These are phyloP conservation scores for Ichneumon xanthorius DNA, from an alignment of 2,888 invertebrate genomes.

Conservation along the genomic window DNA sequence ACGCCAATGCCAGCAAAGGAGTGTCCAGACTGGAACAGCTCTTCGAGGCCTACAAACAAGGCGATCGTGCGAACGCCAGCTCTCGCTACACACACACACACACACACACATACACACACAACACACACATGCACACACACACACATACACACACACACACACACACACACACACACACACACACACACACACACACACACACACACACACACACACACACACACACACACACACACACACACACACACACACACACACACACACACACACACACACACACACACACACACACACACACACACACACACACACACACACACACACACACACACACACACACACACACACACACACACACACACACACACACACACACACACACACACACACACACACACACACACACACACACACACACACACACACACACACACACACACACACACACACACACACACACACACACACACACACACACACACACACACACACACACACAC, in stretches of 20 bases:
- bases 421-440: not conserved
- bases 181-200: not conserved
- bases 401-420: not conserved
- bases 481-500: not conserved
- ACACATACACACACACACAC: not conserved
- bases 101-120: not conserved
- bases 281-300: not conserved
- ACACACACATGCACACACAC: not conserved
- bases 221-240: not conserved
- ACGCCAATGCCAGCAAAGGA: conserved; percentile 55
- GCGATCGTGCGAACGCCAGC: not conserved
- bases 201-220: not conserved
- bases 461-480: not conserved
- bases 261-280: not conserved
- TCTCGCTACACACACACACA: not conserved
- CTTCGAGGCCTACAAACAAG: conserved; percentile 23
- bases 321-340: not conserved
- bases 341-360: not conserved
- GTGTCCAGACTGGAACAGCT: conserved; percentile 31
- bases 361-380: not conserved
- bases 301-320: not conserved
- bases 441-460: not conserved
- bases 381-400: not conserved
- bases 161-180: not conserved
- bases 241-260: not conserved